A percentile compares a stretch with the other conserved stretches of the same genome.
Conservation (phyloP, 2,113 vertebrate species). For the Mesembrinibis cayennensis region DNA sequence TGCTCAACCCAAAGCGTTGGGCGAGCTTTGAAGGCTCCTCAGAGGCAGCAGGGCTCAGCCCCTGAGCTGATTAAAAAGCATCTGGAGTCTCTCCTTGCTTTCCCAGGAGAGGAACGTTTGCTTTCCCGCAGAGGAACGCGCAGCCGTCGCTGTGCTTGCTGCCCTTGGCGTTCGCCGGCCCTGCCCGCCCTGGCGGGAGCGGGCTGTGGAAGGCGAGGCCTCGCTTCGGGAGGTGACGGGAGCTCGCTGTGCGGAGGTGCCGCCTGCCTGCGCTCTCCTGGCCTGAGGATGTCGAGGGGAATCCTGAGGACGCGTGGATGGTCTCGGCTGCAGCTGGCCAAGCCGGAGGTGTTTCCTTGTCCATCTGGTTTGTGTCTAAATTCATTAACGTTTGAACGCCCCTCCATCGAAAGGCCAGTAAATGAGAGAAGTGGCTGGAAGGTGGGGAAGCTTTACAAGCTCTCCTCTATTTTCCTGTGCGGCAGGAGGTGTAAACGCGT, state of each 20-base stretch:
- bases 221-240: neutral
- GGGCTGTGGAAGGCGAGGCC: neutral
- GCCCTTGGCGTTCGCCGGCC: neutral
- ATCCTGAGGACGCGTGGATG: neutral
- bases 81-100: neutral
- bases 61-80: neutral
- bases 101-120: neutral
- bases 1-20: neutral
- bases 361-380: neutral
- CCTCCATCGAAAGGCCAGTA: neutral
- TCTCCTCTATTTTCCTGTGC: neutral
- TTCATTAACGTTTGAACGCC: accelerated
- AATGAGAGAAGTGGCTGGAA: neutral
- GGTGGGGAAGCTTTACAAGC: neutral
- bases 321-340: neutral
- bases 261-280: accelerated
- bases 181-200: neutral
- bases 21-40: neutral
- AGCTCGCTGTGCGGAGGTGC: neutral
- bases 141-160: neutral
- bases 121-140: neutral
- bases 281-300: neutral
- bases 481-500: neutral
- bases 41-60: neutral
- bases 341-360: neutral